Percentiles rank a stretch among this genome's conserved stretches.
Evolutionary conservation across 2,888 invertebrate species (phyloP).

Genomic region (Saturnia japonica): DNA sequence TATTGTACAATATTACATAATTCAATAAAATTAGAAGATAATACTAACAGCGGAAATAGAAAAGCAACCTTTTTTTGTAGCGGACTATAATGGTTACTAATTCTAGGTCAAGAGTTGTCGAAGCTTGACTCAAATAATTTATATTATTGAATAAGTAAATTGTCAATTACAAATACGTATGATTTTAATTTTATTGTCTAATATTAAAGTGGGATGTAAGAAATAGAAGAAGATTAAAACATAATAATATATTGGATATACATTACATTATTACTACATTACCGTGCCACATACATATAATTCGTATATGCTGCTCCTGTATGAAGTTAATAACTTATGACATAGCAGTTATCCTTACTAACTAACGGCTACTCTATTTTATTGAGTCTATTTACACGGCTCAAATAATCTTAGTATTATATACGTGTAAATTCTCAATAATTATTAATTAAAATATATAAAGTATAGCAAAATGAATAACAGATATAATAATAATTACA

Average conservation of each 20-base stretch:
- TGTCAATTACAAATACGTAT: too few relatives aligned
- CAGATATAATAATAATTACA: neutral
- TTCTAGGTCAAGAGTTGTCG: slow-evolving; percentile 12
- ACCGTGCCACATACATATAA: neutral
- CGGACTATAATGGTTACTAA: neutral
- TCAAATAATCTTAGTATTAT: neutral
- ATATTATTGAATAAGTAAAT: neutral
- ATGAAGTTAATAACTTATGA: neutral
- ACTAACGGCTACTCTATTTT: neutral
- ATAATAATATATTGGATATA: too few relatives aligned
- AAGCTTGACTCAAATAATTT: neutral
- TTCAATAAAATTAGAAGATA: neutral
- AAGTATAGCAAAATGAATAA: neutral
- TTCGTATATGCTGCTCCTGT: neutral
- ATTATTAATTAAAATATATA: neutral
- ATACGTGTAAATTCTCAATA: neutral
- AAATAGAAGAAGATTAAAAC: neutral
- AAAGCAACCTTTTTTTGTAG: neutral
- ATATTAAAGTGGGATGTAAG: neutral
- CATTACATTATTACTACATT: neutral
- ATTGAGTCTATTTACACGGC: neutral
- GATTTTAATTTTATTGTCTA: neutral
- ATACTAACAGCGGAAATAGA: neutral
- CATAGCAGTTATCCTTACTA: neutral
- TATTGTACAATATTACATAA: neutral